These are phyloP conservation scores for Lamprologus lemairii DNA, from an alignment of 2,113 vertebrate genomes.

Conservation along the genomic window DNA sequence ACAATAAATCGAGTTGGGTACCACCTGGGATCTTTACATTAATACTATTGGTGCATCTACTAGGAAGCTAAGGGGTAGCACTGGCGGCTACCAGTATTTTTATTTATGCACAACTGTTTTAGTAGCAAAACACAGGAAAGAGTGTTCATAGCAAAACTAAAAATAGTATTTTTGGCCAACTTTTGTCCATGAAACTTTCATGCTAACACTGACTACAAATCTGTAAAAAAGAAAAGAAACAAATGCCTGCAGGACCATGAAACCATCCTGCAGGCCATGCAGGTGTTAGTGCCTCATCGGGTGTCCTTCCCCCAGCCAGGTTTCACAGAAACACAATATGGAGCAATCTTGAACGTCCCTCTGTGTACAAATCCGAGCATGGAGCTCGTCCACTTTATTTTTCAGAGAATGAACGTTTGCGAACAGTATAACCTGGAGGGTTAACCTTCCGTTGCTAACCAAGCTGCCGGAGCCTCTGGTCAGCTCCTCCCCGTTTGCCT, in stretches of 20 bases:
- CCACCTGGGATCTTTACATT: neutral
- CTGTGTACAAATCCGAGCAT: neutral
- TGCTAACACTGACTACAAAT: neutral
- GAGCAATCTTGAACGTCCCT: neutral
- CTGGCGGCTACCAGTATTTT: neutral
- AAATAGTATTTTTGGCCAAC: neutral
- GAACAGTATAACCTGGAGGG: neutral
- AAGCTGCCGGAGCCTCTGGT: neutral
- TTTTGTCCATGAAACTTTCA: neutral
- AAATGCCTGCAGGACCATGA: accelerated
- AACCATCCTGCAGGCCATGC: neutral
- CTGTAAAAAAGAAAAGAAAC: neutral
- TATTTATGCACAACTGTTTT: neutral
- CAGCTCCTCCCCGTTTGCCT: neutral
- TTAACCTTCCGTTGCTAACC: neutral
- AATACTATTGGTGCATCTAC: neutral
- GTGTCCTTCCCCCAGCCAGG: neutral
- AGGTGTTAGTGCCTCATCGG: neutral
- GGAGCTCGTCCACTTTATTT: neutral
- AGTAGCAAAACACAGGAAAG: neutral
- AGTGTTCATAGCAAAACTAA: neutral
- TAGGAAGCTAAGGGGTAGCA: neutral
- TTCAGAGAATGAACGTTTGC: neutral
- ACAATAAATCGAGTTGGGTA: neutral
- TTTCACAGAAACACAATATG: neutral